These are phyloP conservation scores for Hormaphis cornu DNA, from an alignment of 1,140 invertebrate species.

Conservation along the genomic window DNA sequence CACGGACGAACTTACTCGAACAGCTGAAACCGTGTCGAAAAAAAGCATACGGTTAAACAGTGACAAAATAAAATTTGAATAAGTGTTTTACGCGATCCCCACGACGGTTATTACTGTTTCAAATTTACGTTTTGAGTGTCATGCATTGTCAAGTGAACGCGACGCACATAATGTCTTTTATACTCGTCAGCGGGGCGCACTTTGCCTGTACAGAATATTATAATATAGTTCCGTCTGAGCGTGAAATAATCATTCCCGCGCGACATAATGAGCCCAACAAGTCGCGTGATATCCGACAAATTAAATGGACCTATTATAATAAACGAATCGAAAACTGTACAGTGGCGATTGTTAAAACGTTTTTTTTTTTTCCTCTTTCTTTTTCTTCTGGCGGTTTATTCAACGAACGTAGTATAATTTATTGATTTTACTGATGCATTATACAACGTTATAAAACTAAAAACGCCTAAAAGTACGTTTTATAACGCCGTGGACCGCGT, in stretches of 20 bases:
- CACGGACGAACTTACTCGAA: too few species aligned
- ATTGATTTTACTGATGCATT: too few species aligned
- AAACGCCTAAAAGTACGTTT: too few species aligned
- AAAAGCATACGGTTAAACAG: too few species aligned
- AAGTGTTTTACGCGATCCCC: conserved; percentile 21
- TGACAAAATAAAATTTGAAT: conserved; percentile 6
- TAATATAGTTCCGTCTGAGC: background rate
- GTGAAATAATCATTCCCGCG: conserved; percentile 7
- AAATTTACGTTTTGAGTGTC: conserved; percentile 21
- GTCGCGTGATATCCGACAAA: conserved; percentile 10
- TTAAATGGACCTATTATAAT: background rate
- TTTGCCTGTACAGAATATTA: background rate
- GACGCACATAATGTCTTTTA: background rate
- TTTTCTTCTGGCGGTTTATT: too few species aligned
- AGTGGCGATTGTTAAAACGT: background rate
- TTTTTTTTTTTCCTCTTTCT: too few species aligned
- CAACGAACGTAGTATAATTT: too few species aligned
- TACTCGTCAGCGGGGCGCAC: background rate
- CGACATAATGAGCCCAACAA: conserved; percentile 3
- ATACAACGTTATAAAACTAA: too few species aligned
- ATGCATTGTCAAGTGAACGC: conserved; percentile 16
- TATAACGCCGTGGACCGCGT: too few species aligned
- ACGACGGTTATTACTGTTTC: conserved; percentile 16
- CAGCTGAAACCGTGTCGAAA: conserved; percentile 13
- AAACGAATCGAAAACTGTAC: background rate